phyloP scores from a whole-genome alignment of 2,797 vertebrate species.

The Trachops cirrhosus region DNA sequence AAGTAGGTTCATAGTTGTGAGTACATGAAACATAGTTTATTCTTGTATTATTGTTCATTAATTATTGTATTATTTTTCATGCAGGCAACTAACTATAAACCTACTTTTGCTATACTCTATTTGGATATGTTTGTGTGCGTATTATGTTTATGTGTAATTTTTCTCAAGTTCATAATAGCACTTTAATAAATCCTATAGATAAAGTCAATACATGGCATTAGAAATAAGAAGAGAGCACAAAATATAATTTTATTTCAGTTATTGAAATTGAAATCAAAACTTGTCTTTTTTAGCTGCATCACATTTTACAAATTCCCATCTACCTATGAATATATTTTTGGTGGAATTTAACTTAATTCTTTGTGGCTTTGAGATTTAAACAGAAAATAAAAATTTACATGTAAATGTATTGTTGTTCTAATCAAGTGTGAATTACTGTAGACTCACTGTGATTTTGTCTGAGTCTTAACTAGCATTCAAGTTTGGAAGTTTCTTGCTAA shows the following conservation, averaged over 20 bases:
- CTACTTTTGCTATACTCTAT: no score
- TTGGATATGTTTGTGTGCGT: background rate
- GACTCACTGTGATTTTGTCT: background rate
- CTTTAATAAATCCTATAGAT: background rate
- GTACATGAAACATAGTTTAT: no score
- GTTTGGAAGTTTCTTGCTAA: background rate
- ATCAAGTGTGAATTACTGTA: background rate
- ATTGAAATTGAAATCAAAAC: constrained; percentile 17
- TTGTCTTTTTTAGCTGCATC: background rate
- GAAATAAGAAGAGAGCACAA: background rate
- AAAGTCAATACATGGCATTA: background rate
- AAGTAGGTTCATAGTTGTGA: no score
- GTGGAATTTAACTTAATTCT: background rate
- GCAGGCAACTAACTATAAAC: no score
- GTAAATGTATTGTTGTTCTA: background rate
- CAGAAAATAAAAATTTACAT: background rate
- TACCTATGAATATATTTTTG: background rate
- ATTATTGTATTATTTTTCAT: no score
- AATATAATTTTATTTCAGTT: constrained; percentile 11
- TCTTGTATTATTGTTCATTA: no score
- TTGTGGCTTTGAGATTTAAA: constrained; percentile 22
- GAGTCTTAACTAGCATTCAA: constrained; percentile 22
- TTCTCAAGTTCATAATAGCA: constrained; percentile 28
- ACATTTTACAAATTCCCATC: constrained; percentile 29
- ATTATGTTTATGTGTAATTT: background rate